Conservation (phyloP, 2,113 vertebrate species). For the Terrapene triunguis region DNA sequence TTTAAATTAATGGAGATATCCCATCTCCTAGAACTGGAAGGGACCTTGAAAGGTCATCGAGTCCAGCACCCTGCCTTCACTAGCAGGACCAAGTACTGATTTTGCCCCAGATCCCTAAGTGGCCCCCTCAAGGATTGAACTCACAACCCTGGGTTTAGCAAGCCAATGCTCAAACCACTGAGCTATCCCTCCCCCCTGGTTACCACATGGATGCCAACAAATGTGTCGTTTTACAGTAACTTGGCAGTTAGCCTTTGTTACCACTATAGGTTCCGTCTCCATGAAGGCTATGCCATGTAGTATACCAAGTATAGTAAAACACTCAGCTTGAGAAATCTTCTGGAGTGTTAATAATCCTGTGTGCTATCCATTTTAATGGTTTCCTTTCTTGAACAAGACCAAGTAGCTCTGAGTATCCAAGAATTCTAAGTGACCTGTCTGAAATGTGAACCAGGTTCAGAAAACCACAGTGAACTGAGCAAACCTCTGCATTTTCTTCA, state of each 20-base stretch:
- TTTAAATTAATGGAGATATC: no score
- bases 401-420: neutral
- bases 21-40: no score
- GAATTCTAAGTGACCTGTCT: neutral
- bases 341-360: accelerated
- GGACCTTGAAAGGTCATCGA: no score
- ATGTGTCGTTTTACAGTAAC: neutral
- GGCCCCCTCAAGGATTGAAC: no score
- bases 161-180: no score
- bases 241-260: accelerated
- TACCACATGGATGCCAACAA: neutral
- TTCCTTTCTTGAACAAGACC: accelerated
- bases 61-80: no score
- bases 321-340: neutral
- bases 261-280: neutral
- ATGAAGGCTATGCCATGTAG: accelerated
- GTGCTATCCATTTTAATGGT: accelerated
- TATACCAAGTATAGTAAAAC: neutral
- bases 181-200: no score
- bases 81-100: no score
- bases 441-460: neutral
- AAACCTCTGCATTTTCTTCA: neutral
- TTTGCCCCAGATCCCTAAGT: no score
- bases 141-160: no score
- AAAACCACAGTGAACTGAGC: accelerated